Conservation (phyloP, 2,797 vertebrate species). For the Phalloptychus januarius region DNA sequence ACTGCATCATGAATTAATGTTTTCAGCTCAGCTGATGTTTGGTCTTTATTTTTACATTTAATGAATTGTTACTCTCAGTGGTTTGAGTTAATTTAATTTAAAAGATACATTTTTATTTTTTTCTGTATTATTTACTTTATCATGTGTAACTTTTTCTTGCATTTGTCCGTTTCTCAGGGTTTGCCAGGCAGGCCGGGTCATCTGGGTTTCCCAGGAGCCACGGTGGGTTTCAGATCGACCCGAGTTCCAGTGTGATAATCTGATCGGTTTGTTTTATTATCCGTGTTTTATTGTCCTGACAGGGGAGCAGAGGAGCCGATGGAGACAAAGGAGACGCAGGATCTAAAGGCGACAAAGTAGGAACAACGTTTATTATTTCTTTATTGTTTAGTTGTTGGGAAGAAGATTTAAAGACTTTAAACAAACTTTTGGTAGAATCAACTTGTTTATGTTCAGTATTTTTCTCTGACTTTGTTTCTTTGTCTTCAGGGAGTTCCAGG, state of each 20-base stretch:
- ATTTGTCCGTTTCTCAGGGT: slow-evolving; percentile 74
- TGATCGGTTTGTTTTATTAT: background rate
- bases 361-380: slow-evolving; percentile 13
- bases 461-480: background rate
- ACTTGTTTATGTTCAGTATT: background rate
- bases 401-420: background rate
- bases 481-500: slow-evolving; percentile 79
- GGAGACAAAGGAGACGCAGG: slow-evolving; percentile 85
- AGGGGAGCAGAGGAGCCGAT: slow-evolving; percentile 81
- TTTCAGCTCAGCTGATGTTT: background rate
- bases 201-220: slow-evolving; percentile 75
- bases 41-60: background rate
- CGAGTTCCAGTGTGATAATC: background rate
- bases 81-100: background rate
- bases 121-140: background rate
- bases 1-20: background rate
- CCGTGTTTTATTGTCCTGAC: slow-evolving; percentile 23
- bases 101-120: background rate
- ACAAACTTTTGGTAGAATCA: background rate
- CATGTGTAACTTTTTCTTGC: background rate
- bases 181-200: slow-evolving; percentile 77
- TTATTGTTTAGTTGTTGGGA: background rate
- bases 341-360: slow-evolving; percentile 85
- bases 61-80: no score
- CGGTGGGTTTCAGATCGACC: slow-evolving; percentile 66